Conservation (phyloP, 1,140 invertebrate species). For the Hyphantria cunea region DNA sequence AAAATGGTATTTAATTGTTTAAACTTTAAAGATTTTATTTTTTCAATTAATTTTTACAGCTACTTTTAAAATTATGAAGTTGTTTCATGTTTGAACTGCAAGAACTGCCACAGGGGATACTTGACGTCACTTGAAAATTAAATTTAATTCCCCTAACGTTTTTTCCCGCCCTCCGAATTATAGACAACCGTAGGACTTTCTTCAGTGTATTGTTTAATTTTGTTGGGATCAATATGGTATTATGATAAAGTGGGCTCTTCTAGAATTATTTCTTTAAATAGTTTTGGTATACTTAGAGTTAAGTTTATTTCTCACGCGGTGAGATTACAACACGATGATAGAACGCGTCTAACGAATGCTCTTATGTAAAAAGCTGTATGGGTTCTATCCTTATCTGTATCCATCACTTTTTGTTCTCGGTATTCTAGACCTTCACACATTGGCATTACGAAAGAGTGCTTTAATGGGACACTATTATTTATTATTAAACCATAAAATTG, state of each 20-base stretch:
- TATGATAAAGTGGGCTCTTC: conserved; percentile 20
- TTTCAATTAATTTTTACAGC: conserved; percentile 41
- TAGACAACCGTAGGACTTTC: conserved; percentile 66
- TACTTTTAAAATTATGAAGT: conserved; percentile 50
- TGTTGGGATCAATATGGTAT: conserved; percentile 37
- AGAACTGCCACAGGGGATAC: conserved; percentile 66
- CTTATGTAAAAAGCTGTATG: too few relatives aligned
- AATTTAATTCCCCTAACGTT: conserved; percentile 79
- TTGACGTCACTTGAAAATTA: conserved; percentile 78
- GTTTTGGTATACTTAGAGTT: not conserved
- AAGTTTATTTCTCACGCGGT: not conserved
- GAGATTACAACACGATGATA: too few relatives aligned
- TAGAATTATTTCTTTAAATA: conserved; percentile 4
- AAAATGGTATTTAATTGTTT: too few relatives aligned
- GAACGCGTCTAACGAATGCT: too few relatives aligned
- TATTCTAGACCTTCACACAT: too few relatives aligned
- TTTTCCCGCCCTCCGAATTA: conserved; percentile 76
- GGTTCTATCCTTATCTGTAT: too few relatives aligned
- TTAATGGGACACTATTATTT: too few relatives aligned
- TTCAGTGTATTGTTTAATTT: conserved; percentile 52
- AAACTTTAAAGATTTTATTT: conserved; percentile 39
- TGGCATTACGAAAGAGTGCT: too few relatives aligned
- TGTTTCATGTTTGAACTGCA: conserved; percentile 59
- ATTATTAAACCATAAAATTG: too few relatives aligned
- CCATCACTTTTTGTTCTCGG: too few relatives aligned